A percentile compares a stretch with the other conserved stretches of the same genome.
These are phyloP conservation scores for Tolypeutes matacus DNA, from an alignment of 2,797 vertebrate species.

Conservation along the genomic window DNA sequence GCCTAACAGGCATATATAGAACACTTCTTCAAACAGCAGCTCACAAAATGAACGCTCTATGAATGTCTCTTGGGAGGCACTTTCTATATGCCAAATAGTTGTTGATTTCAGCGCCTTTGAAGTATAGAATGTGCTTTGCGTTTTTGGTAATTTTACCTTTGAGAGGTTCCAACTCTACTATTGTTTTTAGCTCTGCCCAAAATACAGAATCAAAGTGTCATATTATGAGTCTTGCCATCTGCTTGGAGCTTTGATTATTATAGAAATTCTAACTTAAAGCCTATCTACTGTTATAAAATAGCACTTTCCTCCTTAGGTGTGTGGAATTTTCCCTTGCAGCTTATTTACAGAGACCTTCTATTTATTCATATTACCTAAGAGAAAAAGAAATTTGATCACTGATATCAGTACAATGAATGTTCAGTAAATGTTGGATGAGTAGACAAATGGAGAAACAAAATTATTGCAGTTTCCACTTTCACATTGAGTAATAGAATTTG, in stretches of 20 bases:
- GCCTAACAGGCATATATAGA: no score
- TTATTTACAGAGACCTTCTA: constrained; percentile 37
- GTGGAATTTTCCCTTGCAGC: constrained; percentile 62
- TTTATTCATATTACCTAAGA: constrained; percentile 60
- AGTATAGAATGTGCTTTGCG: constrained; percentile 26
- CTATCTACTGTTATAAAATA: constrained; percentile 49
- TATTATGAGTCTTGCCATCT: constrained; percentile 68
- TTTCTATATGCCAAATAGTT: constrained; percentile 27
- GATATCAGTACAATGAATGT: background rate
- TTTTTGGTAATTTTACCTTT: constrained; percentile 66
- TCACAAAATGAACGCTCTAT: background rate
- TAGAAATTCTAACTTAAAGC: constrained; percentile 69
- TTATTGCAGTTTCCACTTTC: constrained; percentile 40
- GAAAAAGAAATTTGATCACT: constrained; percentile 67
- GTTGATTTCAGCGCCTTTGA: constrained; percentile 35
- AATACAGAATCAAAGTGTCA: constrained; percentile 70
- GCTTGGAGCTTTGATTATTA: constrained; percentile 61
- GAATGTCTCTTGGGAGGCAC: background rate
- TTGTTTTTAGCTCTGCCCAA: constrained; percentile 67
- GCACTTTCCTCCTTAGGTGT: constrained; percentile 35
- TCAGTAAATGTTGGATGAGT: constrained; percentile 38
- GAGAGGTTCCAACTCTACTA: constrained; percentile 21
- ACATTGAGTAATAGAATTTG: constrained; percentile 39
- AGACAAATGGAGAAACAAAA: constrained; percentile 29
- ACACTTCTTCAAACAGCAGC: background rate